A percentile compares a stretch with the other conserved stretches of the same genome.
Conservation (phyloP, 2,113 vertebrate genomes). For the Sceloporus undulatus region DNA sequence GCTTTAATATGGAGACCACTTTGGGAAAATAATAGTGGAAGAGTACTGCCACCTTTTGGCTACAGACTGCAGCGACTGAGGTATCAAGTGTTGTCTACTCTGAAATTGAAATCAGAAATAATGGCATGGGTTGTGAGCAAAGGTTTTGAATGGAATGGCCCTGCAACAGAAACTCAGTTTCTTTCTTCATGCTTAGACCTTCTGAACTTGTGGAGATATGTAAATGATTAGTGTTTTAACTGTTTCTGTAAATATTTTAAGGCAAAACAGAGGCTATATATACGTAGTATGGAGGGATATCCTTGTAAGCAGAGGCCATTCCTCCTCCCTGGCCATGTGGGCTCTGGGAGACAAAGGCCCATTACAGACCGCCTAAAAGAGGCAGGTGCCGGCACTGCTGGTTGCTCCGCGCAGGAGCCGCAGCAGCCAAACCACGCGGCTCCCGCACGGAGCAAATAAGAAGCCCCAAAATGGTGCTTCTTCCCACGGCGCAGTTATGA, state of each 20-base stretch:
- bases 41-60: slow-evolving; percentile 80
- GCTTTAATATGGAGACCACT: rapidly evolving
- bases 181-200: slow-evolving; percentile 12
- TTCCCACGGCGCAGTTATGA: no score
- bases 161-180: rapidly evolving
- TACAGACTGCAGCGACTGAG: background rate
- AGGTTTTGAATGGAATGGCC: rapidly evolving
- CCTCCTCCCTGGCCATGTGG: background rate
- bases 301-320: background rate
- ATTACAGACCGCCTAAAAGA: no score
- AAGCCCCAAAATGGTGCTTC: no score
- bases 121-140: background rate
- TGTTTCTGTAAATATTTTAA: slow-evolving; percentile 10
- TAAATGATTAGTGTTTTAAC: background rate
- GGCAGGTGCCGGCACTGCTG: no score
- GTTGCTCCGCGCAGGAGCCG: no score
- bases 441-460: no score
- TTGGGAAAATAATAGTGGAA: slow-evolving; percentile 49
- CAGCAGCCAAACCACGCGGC: no score
- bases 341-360: no score
- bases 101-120: background rate
- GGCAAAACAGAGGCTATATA: slow-evolving; percentile 11
- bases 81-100: background rate
- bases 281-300: slow-evolving; percentile 5
- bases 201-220: slow-evolving; percentile 21